Conservation (phyloP, 2,888 invertebrate genomes). For the Carabus problematicus region DNA sequence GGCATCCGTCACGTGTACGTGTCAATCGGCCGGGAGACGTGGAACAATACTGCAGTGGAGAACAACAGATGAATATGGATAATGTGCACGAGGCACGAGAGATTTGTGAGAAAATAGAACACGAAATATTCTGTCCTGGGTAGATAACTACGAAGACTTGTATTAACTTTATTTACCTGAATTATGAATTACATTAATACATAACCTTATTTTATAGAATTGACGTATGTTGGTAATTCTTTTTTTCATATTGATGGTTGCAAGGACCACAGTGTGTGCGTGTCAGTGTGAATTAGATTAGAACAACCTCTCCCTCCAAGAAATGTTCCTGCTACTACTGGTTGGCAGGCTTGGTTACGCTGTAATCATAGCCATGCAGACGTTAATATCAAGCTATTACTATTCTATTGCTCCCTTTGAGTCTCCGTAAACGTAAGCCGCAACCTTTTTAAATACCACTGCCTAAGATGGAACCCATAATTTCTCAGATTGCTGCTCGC, state of each 20-base stretch:
- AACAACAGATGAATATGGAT: constrained; percentile 8
- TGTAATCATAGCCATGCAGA: constrained; percentile 56
- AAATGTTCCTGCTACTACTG: not conserved
- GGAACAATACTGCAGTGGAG: not conserved
- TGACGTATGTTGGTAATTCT: too few relatives aligned
- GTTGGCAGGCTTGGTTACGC: not conserved
- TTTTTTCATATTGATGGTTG: too few relatives aligned
- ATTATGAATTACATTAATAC: too few relatives aligned
- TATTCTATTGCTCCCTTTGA: constrained; percentile 57
- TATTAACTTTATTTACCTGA: too few relatives aligned
- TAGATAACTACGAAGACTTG: too few relatives aligned
- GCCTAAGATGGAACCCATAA: constrained; percentile 53
- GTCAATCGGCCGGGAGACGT: constrained; percentile 16
- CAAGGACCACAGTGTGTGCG: not conserved
- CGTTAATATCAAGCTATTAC: constrained; percentile 58
- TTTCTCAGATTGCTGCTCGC: constrained; percentile 53
- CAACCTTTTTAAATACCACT: constrained; percentile 55
- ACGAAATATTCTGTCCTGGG: too few relatives aligned
- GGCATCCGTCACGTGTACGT: constrained; percentile 29
- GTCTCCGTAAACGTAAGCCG: constrained; percentile 51
- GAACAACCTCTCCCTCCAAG: constrained; percentile 14
- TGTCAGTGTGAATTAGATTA: constrained; percentile 13
- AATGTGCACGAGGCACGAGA: too few relatives aligned
- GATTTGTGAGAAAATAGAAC: too few relatives aligned
- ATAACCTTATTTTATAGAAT: too few relatives aligned